phyloP scores from a whole-genome alignment of 1,140 invertebrate species.

The Gyrodactylus bullatarudis region DNA sequence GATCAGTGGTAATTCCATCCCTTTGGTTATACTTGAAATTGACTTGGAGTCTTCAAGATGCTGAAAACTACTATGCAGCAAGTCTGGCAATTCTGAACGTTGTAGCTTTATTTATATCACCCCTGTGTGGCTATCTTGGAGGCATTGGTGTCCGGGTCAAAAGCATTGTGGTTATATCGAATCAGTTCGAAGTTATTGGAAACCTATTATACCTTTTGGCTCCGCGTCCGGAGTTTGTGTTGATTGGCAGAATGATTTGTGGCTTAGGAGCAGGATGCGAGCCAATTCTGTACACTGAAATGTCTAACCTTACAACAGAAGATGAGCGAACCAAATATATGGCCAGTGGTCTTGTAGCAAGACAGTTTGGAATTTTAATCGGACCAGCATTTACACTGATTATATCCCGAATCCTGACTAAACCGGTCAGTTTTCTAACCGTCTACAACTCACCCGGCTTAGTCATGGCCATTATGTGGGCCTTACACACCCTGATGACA shows the following conservation, averaged over 20 bases:
- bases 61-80: neutral
- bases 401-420: neutral
- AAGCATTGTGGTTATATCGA: neutral
- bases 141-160: neutral
- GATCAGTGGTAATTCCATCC: conserved; percentile 1
- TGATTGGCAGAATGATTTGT: neutral
- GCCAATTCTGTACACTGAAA: neutral
- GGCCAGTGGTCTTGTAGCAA: neutral
- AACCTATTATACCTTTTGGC: neutral
- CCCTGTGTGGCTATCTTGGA: neutral
- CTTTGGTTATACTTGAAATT: conserved; percentile 5
- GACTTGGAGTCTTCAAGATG: neutral
- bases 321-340: neutral
- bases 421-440: neutral
- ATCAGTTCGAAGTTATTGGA: conserved; percentile 3
- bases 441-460: conserved; percentile 5
- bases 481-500: neutral
- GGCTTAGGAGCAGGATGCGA: conserved; percentile 1
- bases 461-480: conserved; percentile 1
- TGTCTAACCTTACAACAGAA: neutral
- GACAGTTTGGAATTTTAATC: neutral
- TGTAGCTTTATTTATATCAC: neutral
- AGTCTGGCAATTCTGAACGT: conserved; percentile 2
- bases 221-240: neutral
- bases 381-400: conserved; percentile 1